These are phyloP conservation scores for Drosophila demipolita DNA, from an alignment of 2,888 invertebrate species.

Conservation along the genomic window DNA sequence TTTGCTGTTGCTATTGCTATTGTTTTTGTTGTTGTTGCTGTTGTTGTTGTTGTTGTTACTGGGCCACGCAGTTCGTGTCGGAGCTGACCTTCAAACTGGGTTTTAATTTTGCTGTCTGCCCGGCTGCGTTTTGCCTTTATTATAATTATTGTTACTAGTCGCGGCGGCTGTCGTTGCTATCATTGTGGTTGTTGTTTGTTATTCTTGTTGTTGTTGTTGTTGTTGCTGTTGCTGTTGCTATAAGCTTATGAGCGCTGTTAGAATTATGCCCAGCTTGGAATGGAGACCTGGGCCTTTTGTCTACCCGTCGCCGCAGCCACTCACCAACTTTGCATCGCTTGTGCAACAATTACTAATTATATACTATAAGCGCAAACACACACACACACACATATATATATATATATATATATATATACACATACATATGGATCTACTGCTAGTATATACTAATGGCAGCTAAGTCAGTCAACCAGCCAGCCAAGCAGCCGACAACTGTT, in stretches of 20 bases:
- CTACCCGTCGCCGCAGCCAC: constrained; percentile 21
- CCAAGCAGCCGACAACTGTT: constrained; percentile 13
- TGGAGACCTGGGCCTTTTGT: constrained; percentile 43
- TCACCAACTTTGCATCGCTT: constrained; percentile 67
- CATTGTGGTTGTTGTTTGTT: constrained; percentile 5
- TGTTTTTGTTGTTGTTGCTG: constrained; percentile 28
- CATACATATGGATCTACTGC: constrained; percentile 27
- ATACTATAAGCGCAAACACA: constrained; percentile 59
- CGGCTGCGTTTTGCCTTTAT: constrained; percentile 55
- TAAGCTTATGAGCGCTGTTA: constrained; percentile 50
- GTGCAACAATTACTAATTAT: constrained; percentile 84
- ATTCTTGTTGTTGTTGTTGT: constrained; percentile 15
- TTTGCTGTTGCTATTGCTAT: constrained; percentile 34
- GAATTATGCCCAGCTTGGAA: constrained; percentile 47
- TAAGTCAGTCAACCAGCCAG: constrained; percentile 12
- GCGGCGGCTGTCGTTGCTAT: constrained; percentile 14
- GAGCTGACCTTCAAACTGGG: constrained; percentile 78
- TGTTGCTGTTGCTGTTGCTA: constrained; percentile 29
- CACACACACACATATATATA: not conserved
- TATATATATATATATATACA: constrained; percentile 12
- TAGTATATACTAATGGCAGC: constrained; percentile 37
- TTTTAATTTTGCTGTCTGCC: constrained; percentile 75
- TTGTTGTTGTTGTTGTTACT: constrained; percentile 56
- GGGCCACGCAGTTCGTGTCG: constrained; percentile 78
- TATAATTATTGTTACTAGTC: constrained; percentile 15